Evolutionary conservation across 1,140 invertebrate species (phyloP).

Genomic region (Apis florea): DNA sequence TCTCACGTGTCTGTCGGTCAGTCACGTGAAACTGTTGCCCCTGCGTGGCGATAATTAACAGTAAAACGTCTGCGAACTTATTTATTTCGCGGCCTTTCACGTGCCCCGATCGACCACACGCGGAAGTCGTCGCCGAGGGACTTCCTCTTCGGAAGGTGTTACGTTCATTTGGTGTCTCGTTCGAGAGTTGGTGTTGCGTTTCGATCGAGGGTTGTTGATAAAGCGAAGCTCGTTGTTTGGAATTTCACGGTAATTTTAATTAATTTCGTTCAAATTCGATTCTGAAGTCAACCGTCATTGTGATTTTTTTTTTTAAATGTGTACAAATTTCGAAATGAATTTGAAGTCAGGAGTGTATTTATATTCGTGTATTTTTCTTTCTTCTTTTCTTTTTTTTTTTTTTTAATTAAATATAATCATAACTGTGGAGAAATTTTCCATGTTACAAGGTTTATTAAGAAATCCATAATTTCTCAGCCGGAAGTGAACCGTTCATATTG

Average conservation of each 20-base stretch:
- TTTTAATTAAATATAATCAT: too few relatives aligned
- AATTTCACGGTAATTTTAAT: not conserved
- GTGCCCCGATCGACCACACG: slow-evolving; percentile 21
- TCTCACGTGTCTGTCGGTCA: slow-evolving; percentile 43
- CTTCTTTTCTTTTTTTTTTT: not conserved
- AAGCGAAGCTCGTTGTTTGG: not conserved
- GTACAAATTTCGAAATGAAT: too few relatives aligned
- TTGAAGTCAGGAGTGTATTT: too few relatives aligned
- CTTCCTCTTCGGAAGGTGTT: slow-evolving; percentile 1
- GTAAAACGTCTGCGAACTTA: slow-evolving; percentile 69
- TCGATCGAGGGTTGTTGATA: not conserved
- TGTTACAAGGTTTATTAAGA: not conserved
- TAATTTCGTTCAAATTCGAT: too few relatives aligned
- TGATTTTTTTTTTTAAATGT: too few relatives aligned
- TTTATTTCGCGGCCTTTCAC: slow-evolving; percentile 66
- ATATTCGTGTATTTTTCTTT: not conserved
- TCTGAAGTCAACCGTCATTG: too few relatives aligned
- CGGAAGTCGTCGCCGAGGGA: slow-evolving; percentile 3
- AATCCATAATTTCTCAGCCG: too few relatives aligned
- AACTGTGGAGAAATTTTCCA: not conserved
- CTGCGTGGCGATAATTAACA: slow-evolving; percentile 73
- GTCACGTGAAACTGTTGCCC: slow-evolving; percentile 54
- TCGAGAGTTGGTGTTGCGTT: not conserved
- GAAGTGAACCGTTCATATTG: not conserved
- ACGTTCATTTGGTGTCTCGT: not conserved